Evolutionary conservation across 2,797 vertebrate species (phyloP).

Genomic region (Denticeps clupeoides): DNA sequence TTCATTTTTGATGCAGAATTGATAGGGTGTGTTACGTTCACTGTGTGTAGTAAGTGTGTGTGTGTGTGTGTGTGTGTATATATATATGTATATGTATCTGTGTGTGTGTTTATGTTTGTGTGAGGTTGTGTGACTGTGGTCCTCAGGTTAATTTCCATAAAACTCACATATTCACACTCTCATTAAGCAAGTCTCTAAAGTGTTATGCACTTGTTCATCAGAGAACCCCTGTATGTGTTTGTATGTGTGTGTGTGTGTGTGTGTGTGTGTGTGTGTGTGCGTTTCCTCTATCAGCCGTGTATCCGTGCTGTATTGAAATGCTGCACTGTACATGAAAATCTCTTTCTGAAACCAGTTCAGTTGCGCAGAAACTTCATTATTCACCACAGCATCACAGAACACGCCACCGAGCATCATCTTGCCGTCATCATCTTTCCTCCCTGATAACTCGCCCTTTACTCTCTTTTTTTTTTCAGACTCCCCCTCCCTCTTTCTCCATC

Average conservation of each 20-base stretch:
- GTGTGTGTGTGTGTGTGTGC: background rate
- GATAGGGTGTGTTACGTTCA: no score
- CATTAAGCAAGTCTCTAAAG: no score
- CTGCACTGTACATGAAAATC: conserved; percentile 49
- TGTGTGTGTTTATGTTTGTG: background rate
- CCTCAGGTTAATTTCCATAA: no score
- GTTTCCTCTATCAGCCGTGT: no score
- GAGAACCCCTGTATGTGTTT: conserved; percentile 13
- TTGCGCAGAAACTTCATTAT: conserved; percentile 66
- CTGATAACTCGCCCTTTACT: conserved; percentile 5
- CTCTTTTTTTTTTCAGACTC: background rate
- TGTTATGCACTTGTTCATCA: no score
- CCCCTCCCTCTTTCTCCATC: background rate
- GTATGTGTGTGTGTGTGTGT: background rate
- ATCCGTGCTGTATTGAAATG: conserved; percentile 25
- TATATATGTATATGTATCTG: background rate
- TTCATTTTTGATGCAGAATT: no score
- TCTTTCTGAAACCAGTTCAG: conserved; percentile 46
- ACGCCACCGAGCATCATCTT: conserved; percentile 1
- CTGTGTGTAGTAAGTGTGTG: conserved; percentile 19
- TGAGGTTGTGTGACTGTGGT: background rate
- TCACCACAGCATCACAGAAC: conserved; percentile 47
- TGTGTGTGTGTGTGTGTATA: background rate
- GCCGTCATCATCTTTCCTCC: conserved; percentile 6
- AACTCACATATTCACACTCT: no score